phyloP scores from a whole-genome alignment of 2,797 vertebrate genomes.

The Acrossocheilus wenchowensis region DNA sequence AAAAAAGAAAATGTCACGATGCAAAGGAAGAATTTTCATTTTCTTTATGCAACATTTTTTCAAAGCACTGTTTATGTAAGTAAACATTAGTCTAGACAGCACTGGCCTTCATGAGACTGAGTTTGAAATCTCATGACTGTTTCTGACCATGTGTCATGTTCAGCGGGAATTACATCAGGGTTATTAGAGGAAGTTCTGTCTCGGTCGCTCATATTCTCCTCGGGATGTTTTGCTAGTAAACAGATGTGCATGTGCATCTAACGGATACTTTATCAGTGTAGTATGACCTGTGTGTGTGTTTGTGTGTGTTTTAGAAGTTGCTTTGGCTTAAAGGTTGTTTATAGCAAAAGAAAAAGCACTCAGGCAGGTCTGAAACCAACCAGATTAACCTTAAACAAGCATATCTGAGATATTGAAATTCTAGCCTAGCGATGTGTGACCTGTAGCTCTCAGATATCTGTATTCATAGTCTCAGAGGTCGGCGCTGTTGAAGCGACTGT shows the following conservation, averaged over 20 bases:
- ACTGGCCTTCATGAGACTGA: not conserved
- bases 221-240: not conserved
- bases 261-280: not conserved
- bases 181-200: not conserved
- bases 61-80: not conserved
- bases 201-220: not conserved
- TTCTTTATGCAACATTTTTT: not conserved
- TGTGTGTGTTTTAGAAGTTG: not conserved
- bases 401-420: too few species aligned
- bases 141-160: constrained; percentile 11
- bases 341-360: not conserved
- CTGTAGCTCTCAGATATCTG: not conserved
- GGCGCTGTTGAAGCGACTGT: not conserved
- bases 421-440: not conserved
- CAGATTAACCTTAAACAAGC: not conserved
- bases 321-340: not conserved
- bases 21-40: not conserved
- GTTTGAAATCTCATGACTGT: constrained; percentile 2
- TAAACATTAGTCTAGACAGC: constrained; percentile 10
- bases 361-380: not conserved
- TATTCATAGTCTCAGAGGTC: not conserved
- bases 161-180: constrained; percentile 3
- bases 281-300: not conserved
- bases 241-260: not conserved
- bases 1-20: not conserved